Evolutionary conservation across 2,797 vertebrate species (phyloP).

Genomic region (Danionella dracula): DNA sequence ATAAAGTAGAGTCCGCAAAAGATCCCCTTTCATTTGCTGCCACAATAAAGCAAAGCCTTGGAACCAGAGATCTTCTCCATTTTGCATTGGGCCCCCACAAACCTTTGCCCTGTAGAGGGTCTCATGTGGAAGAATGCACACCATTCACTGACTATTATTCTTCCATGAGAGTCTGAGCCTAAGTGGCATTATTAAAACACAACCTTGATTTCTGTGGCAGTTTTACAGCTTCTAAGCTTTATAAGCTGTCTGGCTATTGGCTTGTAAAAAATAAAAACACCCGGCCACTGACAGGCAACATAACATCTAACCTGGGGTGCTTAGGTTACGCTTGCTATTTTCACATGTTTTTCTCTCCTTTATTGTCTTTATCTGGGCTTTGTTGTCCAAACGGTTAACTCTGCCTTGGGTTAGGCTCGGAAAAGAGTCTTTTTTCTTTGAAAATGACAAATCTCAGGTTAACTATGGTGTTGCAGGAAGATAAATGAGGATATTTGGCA

Average conservation of each 20-base stretch:
- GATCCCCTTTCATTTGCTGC: slow-evolving; percentile 12
- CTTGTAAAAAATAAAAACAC: slow-evolving; percentile 72
- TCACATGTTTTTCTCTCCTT: slow-evolving; percentile 45
- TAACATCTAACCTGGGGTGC: slow-evolving; percentile 62
- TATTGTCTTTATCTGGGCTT: slow-evolving; percentile 45
- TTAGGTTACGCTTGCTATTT: slow-evolving; percentile 66
- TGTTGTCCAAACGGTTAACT: slow-evolving; percentile 13
- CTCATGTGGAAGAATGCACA: slow-evolving; percentile 52
- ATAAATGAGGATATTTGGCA: slow-evolving; percentile 20
- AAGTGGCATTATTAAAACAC: slow-evolving; percentile 76
- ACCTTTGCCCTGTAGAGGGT: slow-evolving; percentile 42
- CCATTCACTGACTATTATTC: slow-evolving; percentile 60
- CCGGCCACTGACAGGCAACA: slow-evolving; percentile 60
- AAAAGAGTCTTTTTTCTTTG: slow-evolving; percentile 12
- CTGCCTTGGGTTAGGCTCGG: slow-evolving; percentile 14
- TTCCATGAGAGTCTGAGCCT: slow-evolving; percentile 60
- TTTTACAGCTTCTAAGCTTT: slow-evolving; percentile 65
- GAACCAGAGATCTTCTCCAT: slow-evolving; percentile 15
- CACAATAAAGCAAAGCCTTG: slow-evolving; percentile 36
- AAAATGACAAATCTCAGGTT: slow-evolving; percentile 7
- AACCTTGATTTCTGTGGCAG: slow-evolving; percentile 66
- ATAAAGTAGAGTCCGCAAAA: neutral
- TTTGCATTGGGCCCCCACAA: slow-evolving; percentile 22
- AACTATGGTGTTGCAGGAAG: neutral
- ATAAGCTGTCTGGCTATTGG: slow-evolving; percentile 70